Base-by-base conservation (phyloP, 2,113 vertebrate genomes). In the Oreotrochilus melanogaster region DNA sequence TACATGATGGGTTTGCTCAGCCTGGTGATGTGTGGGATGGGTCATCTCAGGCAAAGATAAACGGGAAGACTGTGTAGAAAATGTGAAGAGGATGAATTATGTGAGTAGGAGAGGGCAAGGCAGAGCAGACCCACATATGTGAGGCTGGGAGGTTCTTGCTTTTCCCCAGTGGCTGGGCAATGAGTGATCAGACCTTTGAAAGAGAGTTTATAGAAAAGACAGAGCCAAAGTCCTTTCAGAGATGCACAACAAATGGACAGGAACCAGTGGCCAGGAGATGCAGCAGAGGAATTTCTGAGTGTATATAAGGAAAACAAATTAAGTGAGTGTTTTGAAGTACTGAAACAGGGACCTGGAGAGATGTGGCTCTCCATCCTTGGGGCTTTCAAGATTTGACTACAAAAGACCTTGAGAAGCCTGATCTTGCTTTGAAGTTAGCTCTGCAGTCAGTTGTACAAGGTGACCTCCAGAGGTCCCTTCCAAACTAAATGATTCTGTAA, bases 371-470 rank as follows among this genome's bases (percentile, higher is more conserved):
- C 47, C 15, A 62, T 74, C 92, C 75, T 83, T 74, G 39, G 56
- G 69, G 75, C 67, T 92, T 94, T 88, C 2, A 18, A 70, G 82
- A 74, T 92, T 93, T 90, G 91, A 86, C 72, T 96, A 83, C 79
- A 90, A 86, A 92, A 93, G 79, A 76, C 71, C 83, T 88, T 78
- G 54, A 94, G 86, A 88, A 93, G 69, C 62, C 51, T 80, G 60
- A 86, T 91, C 72, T 78, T 84, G 56, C 91, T 97, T 96, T 97
- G 88, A 97, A 97, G 91, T 91, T 90, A 92, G 51, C 60, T 93
- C 88, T 95, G 82, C 94, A 92, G 79, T 91, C 86, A 92, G 53
- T 79, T 42, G 1, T 84, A 76, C 39, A n/a, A 60, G 79, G 60
- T 92, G 91, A 95, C 92, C 83, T 91, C 82, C 60, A 91, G 88